Base-by-base conservation (phyloP, 1,140 invertebrate genomes). In the Stenopsyche tienmushanensis region DNA sequence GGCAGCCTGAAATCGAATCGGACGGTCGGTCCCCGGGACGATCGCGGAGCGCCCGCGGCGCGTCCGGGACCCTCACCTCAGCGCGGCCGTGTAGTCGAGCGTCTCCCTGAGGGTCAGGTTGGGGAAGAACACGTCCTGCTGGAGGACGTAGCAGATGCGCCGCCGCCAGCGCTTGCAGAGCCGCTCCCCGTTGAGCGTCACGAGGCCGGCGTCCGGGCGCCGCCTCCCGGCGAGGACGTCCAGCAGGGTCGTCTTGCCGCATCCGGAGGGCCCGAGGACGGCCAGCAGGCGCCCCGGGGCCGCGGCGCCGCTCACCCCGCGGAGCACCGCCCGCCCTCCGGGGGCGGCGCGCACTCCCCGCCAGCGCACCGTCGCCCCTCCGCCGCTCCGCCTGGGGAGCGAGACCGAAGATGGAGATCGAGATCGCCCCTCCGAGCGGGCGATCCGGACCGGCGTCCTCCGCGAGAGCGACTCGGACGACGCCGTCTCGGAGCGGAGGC, bases 91-190 rank as follows among this genome's bases (percentile, higher is more conserved):
- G 73, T 90, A 91, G 76, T 88, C 85, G 54, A 93, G 80, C 0
- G 91, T 93, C 77, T 93, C 90, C 59, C 87, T 80, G 15, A 93
- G 80, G 0, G 90, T 93, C 64, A 94, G 81, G 74, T 90, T 89
- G 5, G 90, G 84, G 74, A 93, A 92, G 78, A 93, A 93, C 63
- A 92, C 86, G 72, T 93, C 91, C 73, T 93, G 87, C 74, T 94
- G 91, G 41, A 93, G 82, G 17, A 93, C 91, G 76, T 93, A 94
- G 69, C 90, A 90, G 59, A 94, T 91, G 71, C 86, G 85, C 62
- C 90, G 78, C 62, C 88, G 86, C 82, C 88, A 88, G 72, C 88
- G 78, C 72, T 93, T 93, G 65, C 85, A 88, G 21, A 94, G 75
- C n/a, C 83, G 81, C 62, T 89, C 85, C 5, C 89, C 85, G 75